These are phyloP conservation scores for Heterotis niloticus DNA, from an alignment of 2,113 vertebrate species.

Conservation along the genomic window DNA sequence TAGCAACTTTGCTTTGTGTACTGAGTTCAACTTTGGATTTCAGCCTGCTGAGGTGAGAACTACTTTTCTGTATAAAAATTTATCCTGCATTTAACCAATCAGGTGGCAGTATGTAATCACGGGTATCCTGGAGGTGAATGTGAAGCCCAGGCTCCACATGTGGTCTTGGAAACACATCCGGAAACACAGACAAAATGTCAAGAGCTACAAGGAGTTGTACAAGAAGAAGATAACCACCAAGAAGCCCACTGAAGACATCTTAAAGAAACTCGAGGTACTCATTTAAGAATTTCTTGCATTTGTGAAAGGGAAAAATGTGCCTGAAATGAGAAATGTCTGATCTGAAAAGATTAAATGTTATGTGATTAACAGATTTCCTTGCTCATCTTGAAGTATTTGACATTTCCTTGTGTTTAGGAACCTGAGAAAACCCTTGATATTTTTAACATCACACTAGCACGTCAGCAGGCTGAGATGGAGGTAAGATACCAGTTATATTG, in stretches of 20 bases:
- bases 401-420: constrained; percentile 61
- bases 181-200: constrained; percentile 72
- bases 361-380: background rate
- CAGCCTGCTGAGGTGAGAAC: background rate
- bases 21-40: background rate
- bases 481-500: constrained; percentile 54
- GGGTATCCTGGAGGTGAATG: constrained; percentile 80
- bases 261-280: constrained; percentile 73
- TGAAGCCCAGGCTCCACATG: constrained; percentile 81
- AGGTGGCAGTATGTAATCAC: constrained; percentile 89
- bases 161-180: constrained; percentile 90
- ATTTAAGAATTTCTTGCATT: no score
- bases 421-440: constrained; percentile 85
- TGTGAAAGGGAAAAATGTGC: no score
- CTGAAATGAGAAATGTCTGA: constrained; percentile 7
- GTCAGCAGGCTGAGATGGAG: constrained; percentile 96
- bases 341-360: no score
- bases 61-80: background rate
- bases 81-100: background rate
- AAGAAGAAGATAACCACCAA: constrained; percentile 86
- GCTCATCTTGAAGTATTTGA: background rate
- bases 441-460: constrained; percentile 92
- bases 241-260: constrained; percentile 72
- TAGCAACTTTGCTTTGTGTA: background rate
- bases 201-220: constrained; percentile 81